phyloP scores from a whole-genome alignment of 1,140 invertebrate species.

The Drosophila sproati region DNA sequence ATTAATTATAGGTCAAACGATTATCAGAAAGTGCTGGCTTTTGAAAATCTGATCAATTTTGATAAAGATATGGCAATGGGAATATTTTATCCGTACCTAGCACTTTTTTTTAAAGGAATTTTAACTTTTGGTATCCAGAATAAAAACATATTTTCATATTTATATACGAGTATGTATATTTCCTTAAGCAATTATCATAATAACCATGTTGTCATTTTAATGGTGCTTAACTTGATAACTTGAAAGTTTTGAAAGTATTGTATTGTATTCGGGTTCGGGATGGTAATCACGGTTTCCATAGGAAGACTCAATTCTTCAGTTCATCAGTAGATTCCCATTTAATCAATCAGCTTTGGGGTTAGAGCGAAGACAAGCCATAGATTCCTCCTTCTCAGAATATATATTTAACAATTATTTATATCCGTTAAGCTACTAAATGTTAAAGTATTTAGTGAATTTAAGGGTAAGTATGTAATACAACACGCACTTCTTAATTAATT shows the following conservation, averaged over 20 bases:
- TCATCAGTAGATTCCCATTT: not conserved
- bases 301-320: not conserved
- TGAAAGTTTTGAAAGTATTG: constrained; percentile 16
- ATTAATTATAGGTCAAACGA: too few relatives aligned
- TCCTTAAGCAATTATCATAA: constrained; percentile 38
- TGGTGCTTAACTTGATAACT: constrained; percentile 25
- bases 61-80: too few relatives aligned
- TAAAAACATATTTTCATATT: constrained; percentile 15
- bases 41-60: too few relatives aligned
- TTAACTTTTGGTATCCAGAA: not conserved
- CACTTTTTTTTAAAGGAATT: not conserved
- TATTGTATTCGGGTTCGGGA: not conserved
- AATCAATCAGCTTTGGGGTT: not conserved
- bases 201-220: constrained; percentile 35
- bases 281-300: not conserved
- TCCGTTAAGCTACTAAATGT: constrained; percentile 13
- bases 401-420: not conserved
- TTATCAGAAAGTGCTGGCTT: too few relatives aligned
- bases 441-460: constrained; percentile 7
- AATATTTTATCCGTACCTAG: too few relatives aligned
- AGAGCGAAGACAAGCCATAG: not conserved
- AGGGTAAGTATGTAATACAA: constrained; percentile 31
- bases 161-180: constrained; percentile 43
- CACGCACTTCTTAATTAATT: constrained; percentile 35
- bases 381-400: not conserved